Percentiles rank a stretch among this genome's conserved stretches.
These are phyloP conservation scores for Rhinophrynus dorsalis DNA, from an alignment of 2,797 vertebrate genomes.

Conservation along the genomic window DNA sequence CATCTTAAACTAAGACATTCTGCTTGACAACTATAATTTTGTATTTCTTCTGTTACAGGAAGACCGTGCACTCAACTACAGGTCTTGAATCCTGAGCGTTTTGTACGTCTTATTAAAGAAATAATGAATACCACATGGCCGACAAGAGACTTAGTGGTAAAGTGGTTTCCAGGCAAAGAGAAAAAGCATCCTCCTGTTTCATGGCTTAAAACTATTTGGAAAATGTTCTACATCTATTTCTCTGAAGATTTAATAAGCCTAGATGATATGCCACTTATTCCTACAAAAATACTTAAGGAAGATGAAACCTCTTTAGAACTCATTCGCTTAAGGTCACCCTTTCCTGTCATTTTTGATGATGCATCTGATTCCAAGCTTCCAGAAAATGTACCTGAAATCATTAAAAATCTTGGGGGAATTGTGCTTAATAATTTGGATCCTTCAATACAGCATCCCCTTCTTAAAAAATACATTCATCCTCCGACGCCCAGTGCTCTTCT, in stretches of 20 bases:
- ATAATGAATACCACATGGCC: slow-evolving; percentile 85
- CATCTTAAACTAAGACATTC: no score
- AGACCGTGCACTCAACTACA: slow-evolving; percentile 94
- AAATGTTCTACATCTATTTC: slow-evolving; percentile 93
- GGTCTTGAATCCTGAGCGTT: slow-evolving; percentile 87
- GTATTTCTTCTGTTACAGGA: slow-evolving; percentile 72
- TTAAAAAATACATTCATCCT: slow-evolving; percentile 90
- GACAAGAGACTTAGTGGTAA: slow-evolving; percentile 82
- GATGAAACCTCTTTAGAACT: slow-evolving; percentile 73
- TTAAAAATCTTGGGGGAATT: slow-evolving; percentile 89
- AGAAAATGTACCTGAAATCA: slow-evolving; percentile 79
- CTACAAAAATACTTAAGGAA: slow-evolving; percentile 80
- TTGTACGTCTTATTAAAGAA: slow-evolving; percentile 93
- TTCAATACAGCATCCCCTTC: slow-evolving; percentile 89
- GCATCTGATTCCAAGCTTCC: slow-evolving; percentile 80
- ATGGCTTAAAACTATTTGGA: slow-evolving; percentile 96
- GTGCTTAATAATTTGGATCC: slow-evolving; percentile 86
- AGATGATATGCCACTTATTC: slow-evolving; percentile 97
- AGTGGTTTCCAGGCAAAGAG: slow-evolving; percentile 85
- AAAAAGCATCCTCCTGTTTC: slow-evolving; percentile 82
- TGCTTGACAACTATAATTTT: no score
- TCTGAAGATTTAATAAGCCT: slow-evolving; percentile 87
- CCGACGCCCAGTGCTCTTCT: slow-evolving; percentile 84
- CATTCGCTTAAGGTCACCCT: slow-evolving; percentile 86
- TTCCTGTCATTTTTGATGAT: slow-evolving; percentile 84